Evolutionary conservation across 2,888 invertebrate genomes (phyloP), one percentile per base, ranked within the genome.

Genomic region (Eupeodes luniger): DNA sequence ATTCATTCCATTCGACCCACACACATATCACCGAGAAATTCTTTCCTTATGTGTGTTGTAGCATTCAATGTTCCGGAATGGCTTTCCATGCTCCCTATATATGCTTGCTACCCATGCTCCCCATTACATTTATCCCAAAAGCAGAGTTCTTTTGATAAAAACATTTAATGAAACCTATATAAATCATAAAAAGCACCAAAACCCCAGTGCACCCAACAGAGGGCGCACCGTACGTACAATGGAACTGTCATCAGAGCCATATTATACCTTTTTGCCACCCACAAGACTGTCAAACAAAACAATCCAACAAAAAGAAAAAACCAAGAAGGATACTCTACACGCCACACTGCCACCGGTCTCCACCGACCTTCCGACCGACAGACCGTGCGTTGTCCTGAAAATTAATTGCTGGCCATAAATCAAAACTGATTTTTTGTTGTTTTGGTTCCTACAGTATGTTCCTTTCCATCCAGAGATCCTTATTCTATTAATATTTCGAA

Each of bases 331-430:
- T 66, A 77, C 62, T 84, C 70, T 51, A 66, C 55, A 53, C 34
- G 59, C 57, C 55, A 36, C 34, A 27, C 57, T 11, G 57, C 7
- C 34, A 47, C 47, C 47, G 47, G 47, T 12, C 47, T 10, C 47
- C 47, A 12, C 11, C 47, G 44, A 27, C 27, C 27, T 27, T 40
- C 40, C 12, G 27, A 27, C 27, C 27, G 27, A 27, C 27, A 27
- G 27, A 47, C 47, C 47, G 47, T 10, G 10, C 59, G 36, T 34
- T 34, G 88, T 78, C 85, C 81, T 85, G 85, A 44, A 88, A 88
- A 88, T 88, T 85, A 88, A 88, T 88, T 88, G 88, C 88, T 75
- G 84, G 70, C 66, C 57, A 88, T 88, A 88, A 88, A 88, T 88
- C 88, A 88, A 78, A 88, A 85, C 81, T 67, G 40, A 80, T 80